Percentiles rank a stretch among this genome's conserved stretches.
Conservation (phyloP, 64 coral and sea anemone genomes). For the Montipora efflorescens region DNA sequence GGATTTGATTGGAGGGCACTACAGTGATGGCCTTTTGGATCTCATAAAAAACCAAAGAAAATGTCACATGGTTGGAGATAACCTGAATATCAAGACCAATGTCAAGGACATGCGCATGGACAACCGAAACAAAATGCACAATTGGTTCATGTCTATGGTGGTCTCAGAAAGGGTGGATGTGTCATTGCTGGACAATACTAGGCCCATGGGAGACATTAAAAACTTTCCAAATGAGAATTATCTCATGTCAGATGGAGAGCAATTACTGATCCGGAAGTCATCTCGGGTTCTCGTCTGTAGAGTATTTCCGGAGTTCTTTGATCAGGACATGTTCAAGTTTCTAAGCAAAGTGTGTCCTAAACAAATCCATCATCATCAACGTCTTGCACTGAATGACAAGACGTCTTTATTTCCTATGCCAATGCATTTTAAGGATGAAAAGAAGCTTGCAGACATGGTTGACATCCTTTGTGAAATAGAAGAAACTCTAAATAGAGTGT, state of each 20-base stretch:
- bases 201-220: constrained; percentile 30
- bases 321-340: constrained; percentile 18
- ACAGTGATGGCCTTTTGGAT: constrained; percentile 28
- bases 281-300: neutral
- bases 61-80: constrained; percentile 2
- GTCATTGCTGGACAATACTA: constrained; percentile 22
- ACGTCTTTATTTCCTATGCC: neutral
- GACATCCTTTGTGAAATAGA: constrained; percentile 53
- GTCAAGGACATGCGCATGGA: constrained; percentile 2
- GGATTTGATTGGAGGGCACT: constrained; percentile 39
- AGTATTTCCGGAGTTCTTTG: constrained; percentile 1
- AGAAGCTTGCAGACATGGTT: constrained; percentile 46
- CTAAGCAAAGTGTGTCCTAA: neutral
- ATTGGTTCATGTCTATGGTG: constrained; percentile 62
- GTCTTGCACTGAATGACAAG: neutral
- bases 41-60: neutral
- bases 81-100: constrained; percentile 12
- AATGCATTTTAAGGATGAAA: constrained; percentile 6
- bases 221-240: constrained; percentile 43
- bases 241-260: constrained; percentile 30
- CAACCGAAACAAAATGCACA: constrained; percentile 50
- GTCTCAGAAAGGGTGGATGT: constrained; percentile 30
- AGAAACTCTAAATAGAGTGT: constrained; percentile 22
- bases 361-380: neutral
- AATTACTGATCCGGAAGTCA: constrained; percentile 1